These are phyloP conservation scores for Amphilophus citrinellus DNA, from an alignment of 2,113 vertebrate species.

Conservation along the genomic window DNA sequence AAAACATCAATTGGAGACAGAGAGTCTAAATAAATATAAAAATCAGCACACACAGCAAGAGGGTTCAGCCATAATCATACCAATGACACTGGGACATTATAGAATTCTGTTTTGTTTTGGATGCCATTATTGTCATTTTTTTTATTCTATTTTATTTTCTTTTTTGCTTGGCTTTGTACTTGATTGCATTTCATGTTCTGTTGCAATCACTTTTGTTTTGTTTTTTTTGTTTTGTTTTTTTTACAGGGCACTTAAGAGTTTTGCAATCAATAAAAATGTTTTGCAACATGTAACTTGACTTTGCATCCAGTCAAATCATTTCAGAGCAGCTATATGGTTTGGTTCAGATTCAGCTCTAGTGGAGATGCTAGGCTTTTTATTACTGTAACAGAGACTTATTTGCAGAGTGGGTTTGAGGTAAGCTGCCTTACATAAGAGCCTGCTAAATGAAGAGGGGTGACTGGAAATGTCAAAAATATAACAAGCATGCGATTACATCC, in stretches of 20 bases:
- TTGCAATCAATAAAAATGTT: neutral
- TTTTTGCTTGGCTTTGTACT: neutral
- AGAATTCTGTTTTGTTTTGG: neutral
- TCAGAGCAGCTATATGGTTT: neutral
- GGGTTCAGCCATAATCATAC: neutral
- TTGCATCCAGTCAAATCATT: neutral
- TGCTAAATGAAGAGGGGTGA: conserved; percentile 47
- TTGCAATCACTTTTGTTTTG: neutral
- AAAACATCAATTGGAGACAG: too few species aligned
- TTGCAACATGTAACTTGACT: neutral
- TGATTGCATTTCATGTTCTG: neutral
- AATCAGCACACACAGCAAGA: too few species aligned
- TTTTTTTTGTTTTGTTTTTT: neutral
- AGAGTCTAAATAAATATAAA: too few species aligned
- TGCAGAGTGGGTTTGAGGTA: conserved; percentile 41
- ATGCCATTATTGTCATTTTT: neutral
- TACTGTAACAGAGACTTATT: conserved; percentile 22
- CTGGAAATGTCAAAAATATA: conserved; percentile 48
- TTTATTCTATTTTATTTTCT: neutral
- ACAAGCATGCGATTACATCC: conserved; percentile 45
- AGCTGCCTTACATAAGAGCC: conserved; percentile 51
- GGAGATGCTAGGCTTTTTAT: conserved; percentile 24
- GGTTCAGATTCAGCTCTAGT: neutral
- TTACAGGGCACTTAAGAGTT: neutral
- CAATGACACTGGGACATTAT: neutral